phyloP scores from a whole-genome alignment of 2,888 invertebrate species.

The Epistrophe eligans region DNA sequence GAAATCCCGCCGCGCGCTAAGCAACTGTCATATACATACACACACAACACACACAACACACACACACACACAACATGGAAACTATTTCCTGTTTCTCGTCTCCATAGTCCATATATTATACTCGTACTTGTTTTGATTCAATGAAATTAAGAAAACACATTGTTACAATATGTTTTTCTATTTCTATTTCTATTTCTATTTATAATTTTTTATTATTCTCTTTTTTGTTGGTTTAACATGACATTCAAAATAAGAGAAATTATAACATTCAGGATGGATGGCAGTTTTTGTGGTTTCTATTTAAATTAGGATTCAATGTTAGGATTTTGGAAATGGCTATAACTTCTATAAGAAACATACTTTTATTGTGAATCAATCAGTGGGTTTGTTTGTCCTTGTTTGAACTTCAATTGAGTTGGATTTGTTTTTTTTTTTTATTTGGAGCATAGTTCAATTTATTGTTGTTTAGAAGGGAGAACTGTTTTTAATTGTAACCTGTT shows the following conservation, averaged over 20 bases:
- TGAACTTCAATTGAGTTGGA: conserved; percentile 3
- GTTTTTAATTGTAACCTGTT: not conserved
- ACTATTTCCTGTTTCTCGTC: conserved; percentile 33
- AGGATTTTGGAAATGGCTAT: not conserved
- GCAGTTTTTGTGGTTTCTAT: conserved; percentile 16
- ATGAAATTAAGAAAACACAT: conserved; percentile 48
- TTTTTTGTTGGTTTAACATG: conserved; percentile 10
- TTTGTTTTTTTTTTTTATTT: not conserved
- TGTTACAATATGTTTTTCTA: conserved; percentile 21
- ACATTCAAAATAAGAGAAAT: conserved; percentile 32
- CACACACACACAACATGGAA: conserved; percentile 19
- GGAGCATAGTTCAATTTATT: not conserved
- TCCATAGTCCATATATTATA: no score
- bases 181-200: not conserved
- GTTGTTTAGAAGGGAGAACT: not conserved
- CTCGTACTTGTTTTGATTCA: conserved; percentile 35
- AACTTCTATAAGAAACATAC: not conserved
- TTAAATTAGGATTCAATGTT: not conserved
- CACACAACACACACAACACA: not conserved
- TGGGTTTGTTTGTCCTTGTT: not conserved
- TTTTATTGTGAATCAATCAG: not conserved
- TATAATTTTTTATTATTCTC: no score
- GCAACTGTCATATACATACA: conserved; percentile 31
- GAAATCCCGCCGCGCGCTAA: conserved; percentile 35
- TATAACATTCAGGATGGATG: conserved; percentile 2